A percentile compares a stretch with the other conserved stretches of the same genome.
Conservation (phyloP, 2,797 vertebrate species). For the Parambassis ranga region DNA sequence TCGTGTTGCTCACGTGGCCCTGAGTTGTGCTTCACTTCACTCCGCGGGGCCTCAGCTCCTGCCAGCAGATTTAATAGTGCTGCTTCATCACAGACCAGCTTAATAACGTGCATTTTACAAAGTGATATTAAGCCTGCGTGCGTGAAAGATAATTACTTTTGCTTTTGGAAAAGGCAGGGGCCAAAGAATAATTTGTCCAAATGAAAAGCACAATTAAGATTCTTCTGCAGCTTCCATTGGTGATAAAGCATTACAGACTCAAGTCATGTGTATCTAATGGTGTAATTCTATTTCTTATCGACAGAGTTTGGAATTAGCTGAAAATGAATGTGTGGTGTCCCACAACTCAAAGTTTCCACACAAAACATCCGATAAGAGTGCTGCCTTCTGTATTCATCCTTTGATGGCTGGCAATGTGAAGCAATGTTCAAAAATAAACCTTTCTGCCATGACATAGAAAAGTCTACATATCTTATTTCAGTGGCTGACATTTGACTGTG, state of each 20-base stretch:
- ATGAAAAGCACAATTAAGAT: slow-evolving; percentile 44
- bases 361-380: not conserved
- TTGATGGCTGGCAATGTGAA: not conserved
- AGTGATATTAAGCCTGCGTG: slow-evolving; percentile 43
- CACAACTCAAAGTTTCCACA: not conserved
- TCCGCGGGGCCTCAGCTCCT: too few species aligned
- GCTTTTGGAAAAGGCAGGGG: not conserved
- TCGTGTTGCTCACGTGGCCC: too few species aligned
- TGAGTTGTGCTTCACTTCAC: not conserved
- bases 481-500: slow-evolving; percentile 22
- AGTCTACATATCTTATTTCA: slow-evolving; percentile 24
- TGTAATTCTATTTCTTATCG: slow-evolving; percentile 40
- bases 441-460: too few species aligned
- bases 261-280: slow-evolving; percentile 27
- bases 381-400: not conserved
- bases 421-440: too few species aligned
- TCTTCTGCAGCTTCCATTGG: slow-evolving; percentile 15
- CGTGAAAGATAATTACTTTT: slow-evolving; percentile 41
- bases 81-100: slow-evolving; percentile 33
- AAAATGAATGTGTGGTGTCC: slow-evolving; percentile 1
- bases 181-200: slow-evolving; percentile 26
- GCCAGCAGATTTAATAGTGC: slow-evolving; percentile 25
- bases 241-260: slow-evolving; percentile 29
- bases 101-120: slow-evolving; percentile 36
- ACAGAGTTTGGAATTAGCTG: slow-evolving; percentile 5